Base-by-base conservation (phyloP, 64 coral and sea anemone species). In the Montipora capricornis region DNA sequence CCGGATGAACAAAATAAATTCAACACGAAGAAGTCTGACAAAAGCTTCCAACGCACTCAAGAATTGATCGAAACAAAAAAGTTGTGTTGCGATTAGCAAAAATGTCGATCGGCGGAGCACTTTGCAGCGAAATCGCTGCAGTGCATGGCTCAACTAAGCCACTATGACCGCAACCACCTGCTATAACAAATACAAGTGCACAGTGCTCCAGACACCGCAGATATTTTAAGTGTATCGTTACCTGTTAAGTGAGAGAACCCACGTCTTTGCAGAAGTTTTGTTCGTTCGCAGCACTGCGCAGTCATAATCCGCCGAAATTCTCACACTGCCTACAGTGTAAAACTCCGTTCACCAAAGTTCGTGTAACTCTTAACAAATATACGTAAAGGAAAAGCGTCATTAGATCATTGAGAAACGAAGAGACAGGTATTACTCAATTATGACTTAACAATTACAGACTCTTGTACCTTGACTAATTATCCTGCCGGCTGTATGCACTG, bases 351-450 rank as follows among this genome's bases (percentile, higher is more conserved):
- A 51, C 16, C 44, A 48, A 20, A 69, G 82, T 17, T 86, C 62
- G 11, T 47, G 20, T 70, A 68, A 49, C 82, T 22, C 12, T 47
- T 8, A 44, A 46, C 74, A 85, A 93, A 78, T 81, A 73, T 90
- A 94, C 93, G 88, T 95, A 95, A 94, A 59, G 61, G 47, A 50
- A 89, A 84, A 20, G 20, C 73, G 73, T 44, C 88, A 81, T 95
- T 95, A 95, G 93, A 47, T 95, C 93, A 95, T 95, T 95, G 73
- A 45, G 77, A 88, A 95, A 85, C 29, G 62, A 71, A 73, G 19
- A 76, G 20, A 81, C 89, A 95, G 91, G 90, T 90, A 98, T 98
- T 98, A 98, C 96, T 98, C 92, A 98, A 98, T 92, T 92, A 98
- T 98, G 96, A 98, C 96, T 98, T 98, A 93, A 98, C 92, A 87